Evolutionary conservation across 2,113 vertebrate species (phyloP).

Genomic region (Excalfactoria chinensis): DNA sequence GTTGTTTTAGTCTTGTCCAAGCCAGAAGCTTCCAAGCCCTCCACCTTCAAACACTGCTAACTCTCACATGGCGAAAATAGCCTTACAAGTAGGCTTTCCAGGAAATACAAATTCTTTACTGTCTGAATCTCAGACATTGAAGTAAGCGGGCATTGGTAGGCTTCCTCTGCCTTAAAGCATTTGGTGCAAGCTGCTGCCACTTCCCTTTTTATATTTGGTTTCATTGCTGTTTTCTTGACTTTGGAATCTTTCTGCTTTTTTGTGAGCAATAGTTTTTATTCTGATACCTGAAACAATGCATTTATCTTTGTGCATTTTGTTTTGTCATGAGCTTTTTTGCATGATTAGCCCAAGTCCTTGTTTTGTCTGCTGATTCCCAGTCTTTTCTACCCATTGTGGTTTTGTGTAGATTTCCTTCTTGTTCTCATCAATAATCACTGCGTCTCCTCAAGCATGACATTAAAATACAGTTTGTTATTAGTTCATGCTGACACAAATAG

Average conservation of each 20-base stretch:
- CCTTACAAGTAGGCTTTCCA: not conserved
- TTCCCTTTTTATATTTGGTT: not conserved
- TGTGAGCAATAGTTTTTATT: not conserved
- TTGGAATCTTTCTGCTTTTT: not conserved
- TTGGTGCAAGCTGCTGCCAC: not conserved
- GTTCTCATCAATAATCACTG: not conserved
- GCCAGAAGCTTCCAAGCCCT: not conserved
- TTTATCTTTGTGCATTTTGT: not conserved
- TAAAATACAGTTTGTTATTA: not conserved
- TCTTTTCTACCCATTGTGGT: not conserved
- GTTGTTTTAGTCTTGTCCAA: not conserved
- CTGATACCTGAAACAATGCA: not conserved
- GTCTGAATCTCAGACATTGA: not conserved
- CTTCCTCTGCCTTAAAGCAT: not conserved
- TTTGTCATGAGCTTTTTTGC: not conserved
- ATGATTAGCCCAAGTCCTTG: not conserved
- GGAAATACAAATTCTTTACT: not conserved
- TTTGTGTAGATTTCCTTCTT: not conserved
- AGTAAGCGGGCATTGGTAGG: not conserved
- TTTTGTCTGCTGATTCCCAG: not conserved
- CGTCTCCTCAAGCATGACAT: not conserved
- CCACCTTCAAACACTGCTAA: not conserved
- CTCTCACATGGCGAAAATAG: not conserved
- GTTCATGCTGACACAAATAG: not conserved
- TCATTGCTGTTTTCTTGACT: not conserved